Evolutionary conservation across 2,113 vertebrate species (phyloP).

Genomic region (Cebidichthys violaceus): DNA sequence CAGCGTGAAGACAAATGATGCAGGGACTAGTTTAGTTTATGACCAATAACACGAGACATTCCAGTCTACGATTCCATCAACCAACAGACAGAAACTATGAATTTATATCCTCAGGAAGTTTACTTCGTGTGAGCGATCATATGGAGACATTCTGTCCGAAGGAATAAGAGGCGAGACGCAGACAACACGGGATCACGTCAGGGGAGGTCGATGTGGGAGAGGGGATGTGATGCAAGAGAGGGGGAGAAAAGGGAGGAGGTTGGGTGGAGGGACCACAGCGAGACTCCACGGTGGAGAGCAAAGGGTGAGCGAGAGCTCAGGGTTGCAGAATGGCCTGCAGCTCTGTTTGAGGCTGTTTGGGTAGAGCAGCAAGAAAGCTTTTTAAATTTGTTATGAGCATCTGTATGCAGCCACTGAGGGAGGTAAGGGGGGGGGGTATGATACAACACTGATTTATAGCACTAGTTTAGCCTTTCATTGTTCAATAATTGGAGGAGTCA

Average conservation of each 20-base stretch:
- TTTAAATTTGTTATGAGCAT: conserved; percentile 68
- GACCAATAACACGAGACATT: not conserved
- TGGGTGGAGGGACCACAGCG: conserved; percentile 5
- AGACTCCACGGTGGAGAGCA: conserved; percentile 39
- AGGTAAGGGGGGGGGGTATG: not conserved
- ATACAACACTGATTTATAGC: not conserved
- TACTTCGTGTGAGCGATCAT: conserved; percentile 1
- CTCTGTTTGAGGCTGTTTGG: conserved; percentile 49
- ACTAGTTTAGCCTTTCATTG: not conserved
- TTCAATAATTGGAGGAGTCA: not conserved
- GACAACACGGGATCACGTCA: conserved; percentile 33
- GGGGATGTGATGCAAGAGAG: conserved; percentile 54
- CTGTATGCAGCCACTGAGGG: conserved; percentile 13
- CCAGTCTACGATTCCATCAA: not conserved
- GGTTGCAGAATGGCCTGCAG: conserved; percentile 67
- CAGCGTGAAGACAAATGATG: not conserved
- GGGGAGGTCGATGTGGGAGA: conserved; percentile 23
- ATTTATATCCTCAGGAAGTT: conserved; percentile 6
- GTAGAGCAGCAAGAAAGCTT: conserved; percentile 32
- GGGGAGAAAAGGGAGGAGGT: conserved; percentile 13
- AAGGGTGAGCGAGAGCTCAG: conserved; percentile 36
- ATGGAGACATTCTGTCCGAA: conserved; percentile 31
- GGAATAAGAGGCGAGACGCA: conserved; percentile 21
- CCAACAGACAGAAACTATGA: not conserved
- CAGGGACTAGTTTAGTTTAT: too few relatives aligned